A percentile compares a stretch with the other conserved stretches of the same genome.
phyloP scores from a whole-genome alignment of 2,888 invertebrate species.

The Brachypalpus laphriformis region DNA sequence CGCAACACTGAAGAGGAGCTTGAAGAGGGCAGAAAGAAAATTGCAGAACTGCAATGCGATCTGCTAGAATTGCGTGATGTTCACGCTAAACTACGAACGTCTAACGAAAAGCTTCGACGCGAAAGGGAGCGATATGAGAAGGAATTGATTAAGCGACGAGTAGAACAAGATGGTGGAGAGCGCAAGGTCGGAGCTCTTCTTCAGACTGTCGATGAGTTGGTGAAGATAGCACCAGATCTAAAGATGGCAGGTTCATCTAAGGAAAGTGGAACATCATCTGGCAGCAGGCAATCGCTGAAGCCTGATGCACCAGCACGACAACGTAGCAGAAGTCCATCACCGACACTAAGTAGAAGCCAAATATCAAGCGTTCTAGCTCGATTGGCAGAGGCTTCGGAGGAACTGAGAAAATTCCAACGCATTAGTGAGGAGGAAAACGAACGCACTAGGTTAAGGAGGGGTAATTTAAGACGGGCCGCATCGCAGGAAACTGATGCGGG shows the following conservation, averaged over 20 bases:
- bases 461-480: conserved; percentile 83
- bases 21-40: conserved; percentile 93
- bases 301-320: conserved; percentile 78
- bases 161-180: conserved; percentile 88
- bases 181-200: conserved; percentile 88
- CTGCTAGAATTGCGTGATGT: conserved; percentile 94
- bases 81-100: conserved; percentile 94
- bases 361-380: conserved; percentile 84
- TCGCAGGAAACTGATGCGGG: conserved; percentile 87
- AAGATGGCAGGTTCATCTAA: conserved; percentile 80
- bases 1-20: conserved; percentile 94
- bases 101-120: conserved; percentile 93
- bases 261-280: conserved; percentile 77
- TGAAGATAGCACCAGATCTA: conserved; percentile 90
- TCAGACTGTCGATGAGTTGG: conserved; percentile 91
- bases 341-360: conserved; percentile 78
- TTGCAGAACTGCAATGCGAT: conserved; percentile 93
- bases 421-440: conserved; percentile 84
- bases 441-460: conserved; percentile 82
- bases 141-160: conserved; percentile 87
- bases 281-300: conserved; percentile 77
- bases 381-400: conserved; percentile 89
- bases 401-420: conserved; percentile 85
- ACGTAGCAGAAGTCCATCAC: conserved; percentile 81
- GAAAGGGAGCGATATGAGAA: conserved; percentile 94